Evolutionary conservation across 2,797 vertebrate species (phyloP), one percentile per base, ranked within the genome.

Genomic region (Lates japonicus): DNA sequence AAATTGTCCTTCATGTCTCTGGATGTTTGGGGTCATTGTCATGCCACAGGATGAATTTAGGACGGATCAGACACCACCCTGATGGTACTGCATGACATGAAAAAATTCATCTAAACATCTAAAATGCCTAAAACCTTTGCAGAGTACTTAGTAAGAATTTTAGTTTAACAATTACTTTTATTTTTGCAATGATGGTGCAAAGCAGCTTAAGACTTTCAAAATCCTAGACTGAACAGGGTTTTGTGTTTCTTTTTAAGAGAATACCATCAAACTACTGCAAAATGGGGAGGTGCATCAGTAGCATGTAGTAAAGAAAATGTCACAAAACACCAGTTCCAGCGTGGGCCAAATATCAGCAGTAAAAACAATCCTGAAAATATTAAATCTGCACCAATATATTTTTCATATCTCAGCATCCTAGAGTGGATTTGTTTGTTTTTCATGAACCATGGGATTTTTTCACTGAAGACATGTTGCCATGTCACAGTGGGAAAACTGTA

Each of bases 261-360:
- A 48, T n/a, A 16, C 10, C 10, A 13, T 41, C 0, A 41, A 2
- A 19, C 7, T 20, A 25, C 13, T 46, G 5, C 37, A 35, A 37
- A 51, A 35, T n/a, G 9, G 2, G 2, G 8, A 37, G 8, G 12
- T 73, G 12, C 48, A 61, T 39, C 11, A 29, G 14, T 51, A 7
- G 33, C 11, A 46, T 8, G 31, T 9, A 42, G 41, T 42, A 42
- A 39, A 39, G 1, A 31, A n/a, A 49, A 35, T 11, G 4, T 51
- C 22, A 52, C 48, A 73, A 42, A 63, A 74, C 8, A 41, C 49
- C 49, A 42, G n/a, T 58, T 20, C 16, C 31, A 49, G 31, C 35
- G 14, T 8, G 4, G 20, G 14, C 9, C 37, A 44, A 39, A 25
- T 52, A 33, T 35, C 7, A 19, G 5, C 46, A 57, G 22, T 51